These are phyloP conservation scores for Gadus macrocephalus DNA, from an alignment of 2,113 vertebrate genomes.

Conservation along the genomic window DNA sequence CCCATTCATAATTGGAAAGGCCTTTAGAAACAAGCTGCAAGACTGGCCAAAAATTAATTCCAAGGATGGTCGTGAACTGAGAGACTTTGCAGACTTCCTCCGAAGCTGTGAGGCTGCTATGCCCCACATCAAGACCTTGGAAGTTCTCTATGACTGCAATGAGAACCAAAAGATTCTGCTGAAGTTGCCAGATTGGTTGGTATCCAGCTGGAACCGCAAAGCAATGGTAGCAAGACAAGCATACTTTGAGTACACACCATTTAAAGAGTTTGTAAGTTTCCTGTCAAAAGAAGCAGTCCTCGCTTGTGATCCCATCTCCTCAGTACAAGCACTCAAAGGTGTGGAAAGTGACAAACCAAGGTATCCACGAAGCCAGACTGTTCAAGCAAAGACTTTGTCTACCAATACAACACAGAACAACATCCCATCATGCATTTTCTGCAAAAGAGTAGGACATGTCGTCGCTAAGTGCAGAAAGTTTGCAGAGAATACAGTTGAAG, in stretches of 20 bases:
- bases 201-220: conserved; percentile 1
- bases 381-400: conserved; percentile 1
- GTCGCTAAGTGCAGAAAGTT: no score
- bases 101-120: no score
- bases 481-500: no score
- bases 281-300: no score
- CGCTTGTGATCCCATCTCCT: no score
- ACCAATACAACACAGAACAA: conserved; percentile 16
- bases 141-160: neutral
- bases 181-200: neutral
- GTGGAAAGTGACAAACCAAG: conserved; percentile 11
- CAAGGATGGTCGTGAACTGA: no score
- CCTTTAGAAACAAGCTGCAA: no score
- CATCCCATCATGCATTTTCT: conserved; percentile 19
- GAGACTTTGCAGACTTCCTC: no score
- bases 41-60: no score
- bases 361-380: conserved; percentile 6
- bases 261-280: no score
- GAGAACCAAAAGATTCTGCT: no score
- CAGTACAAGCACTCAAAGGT: conserved; percentile 20
- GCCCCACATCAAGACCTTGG: neutral
- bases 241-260: neutral
- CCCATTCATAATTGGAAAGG: neutral
- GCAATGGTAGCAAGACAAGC: neutral
- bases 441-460: conserved; percentile 3